These are phyloP conservation scores for Grapholita molesta DNA, from an alignment of 1,140 invertebrate genomes.

Conservation along the genomic window DNA sequence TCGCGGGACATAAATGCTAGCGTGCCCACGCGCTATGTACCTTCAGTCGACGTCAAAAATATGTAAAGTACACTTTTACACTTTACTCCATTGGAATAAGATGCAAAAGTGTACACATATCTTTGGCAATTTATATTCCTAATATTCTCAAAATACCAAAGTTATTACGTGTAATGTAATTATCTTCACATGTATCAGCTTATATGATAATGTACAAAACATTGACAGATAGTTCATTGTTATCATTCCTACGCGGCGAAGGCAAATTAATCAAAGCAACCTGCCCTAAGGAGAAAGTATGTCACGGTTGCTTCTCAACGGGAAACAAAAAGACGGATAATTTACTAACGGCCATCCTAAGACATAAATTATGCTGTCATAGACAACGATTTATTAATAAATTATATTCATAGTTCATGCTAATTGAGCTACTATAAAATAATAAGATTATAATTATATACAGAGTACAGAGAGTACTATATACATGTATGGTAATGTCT, in stretches of 20 bases:
- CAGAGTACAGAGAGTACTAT: too few species aligned
- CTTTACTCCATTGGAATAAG: too few species aligned
- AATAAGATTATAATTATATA: too few species aligned
- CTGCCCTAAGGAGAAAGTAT: constrained; percentile 12
- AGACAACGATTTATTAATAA: constrained; percentile 1
- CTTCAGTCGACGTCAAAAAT: too few species aligned
- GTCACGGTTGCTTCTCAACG: constrained; percentile 8
- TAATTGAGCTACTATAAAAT: too few species aligned
- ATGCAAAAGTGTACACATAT: too few species aligned
- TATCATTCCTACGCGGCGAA: background rate
- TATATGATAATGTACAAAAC: background rate
- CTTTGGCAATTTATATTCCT: too few species aligned
- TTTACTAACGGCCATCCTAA: background rate
- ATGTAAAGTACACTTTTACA: too few species aligned
- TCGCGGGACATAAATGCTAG: too few species aligned
- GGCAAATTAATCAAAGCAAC: constrained; percentile 2
- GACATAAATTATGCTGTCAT: background rate
- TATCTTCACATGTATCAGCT: background rate
- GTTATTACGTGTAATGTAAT: background rate
- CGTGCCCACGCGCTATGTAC: too few species aligned
- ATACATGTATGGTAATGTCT: too few species aligned
- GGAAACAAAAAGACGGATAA: background rate
- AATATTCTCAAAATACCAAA: too few species aligned
- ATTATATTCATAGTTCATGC: background rate
- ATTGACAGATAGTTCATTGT: constrained; percentile 1